Percentiles rank a stretch among this genome's conserved stretches.
Conservation (phyloP, 2,113 vertebrate genomes). For the Mobula hypostoma region DNA sequence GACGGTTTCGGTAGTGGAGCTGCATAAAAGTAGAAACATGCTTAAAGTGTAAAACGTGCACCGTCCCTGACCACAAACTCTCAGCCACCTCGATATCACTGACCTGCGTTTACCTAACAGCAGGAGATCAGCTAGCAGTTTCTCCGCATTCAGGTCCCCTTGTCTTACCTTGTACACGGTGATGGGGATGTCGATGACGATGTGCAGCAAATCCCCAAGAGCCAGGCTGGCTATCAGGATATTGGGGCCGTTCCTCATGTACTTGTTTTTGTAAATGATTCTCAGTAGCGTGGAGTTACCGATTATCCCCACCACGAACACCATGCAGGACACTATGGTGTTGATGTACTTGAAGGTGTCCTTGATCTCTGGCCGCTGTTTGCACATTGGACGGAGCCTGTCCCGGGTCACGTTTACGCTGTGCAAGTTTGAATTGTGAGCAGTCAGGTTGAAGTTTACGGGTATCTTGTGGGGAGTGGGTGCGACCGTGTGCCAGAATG, state of each 20-base stretch:
- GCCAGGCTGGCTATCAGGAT: conserved; percentile 83
- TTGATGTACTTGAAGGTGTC: conserved; percentile 81
- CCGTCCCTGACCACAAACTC: not conserved
- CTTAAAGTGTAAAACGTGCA: not conserved
- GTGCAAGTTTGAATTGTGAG: not conserved
- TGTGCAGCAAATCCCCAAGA: conserved; percentile 77
- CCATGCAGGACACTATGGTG: conserved; percentile 67
- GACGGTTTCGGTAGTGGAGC: not conserved
- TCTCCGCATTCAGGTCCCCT: not conserved
- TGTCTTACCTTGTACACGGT: conserved; percentile 75
- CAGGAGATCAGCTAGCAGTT: not conserved
- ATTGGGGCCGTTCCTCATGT: conserved; percentile 81
- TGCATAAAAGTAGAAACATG: not conserved
- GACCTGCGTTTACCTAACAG: not conserved
- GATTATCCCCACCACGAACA: conserved; percentile 77
- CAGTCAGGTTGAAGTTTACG: not conserved
- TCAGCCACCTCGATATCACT: not conserved
- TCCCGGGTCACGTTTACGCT: conserved; percentile 41
- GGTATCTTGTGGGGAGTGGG: not conserved
- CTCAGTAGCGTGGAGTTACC: conserved; percentile 74
- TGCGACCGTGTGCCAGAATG: not conserved
- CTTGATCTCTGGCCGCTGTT: conserved; percentile 58
- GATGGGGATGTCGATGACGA: conserved; percentile 81
- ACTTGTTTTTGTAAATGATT: conserved; percentile 83
- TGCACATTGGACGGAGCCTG: conserved; percentile 58